Base-by-base conservation (phyloP, 2,113 vertebrate genomes). In the Cacatua alba region DNA sequence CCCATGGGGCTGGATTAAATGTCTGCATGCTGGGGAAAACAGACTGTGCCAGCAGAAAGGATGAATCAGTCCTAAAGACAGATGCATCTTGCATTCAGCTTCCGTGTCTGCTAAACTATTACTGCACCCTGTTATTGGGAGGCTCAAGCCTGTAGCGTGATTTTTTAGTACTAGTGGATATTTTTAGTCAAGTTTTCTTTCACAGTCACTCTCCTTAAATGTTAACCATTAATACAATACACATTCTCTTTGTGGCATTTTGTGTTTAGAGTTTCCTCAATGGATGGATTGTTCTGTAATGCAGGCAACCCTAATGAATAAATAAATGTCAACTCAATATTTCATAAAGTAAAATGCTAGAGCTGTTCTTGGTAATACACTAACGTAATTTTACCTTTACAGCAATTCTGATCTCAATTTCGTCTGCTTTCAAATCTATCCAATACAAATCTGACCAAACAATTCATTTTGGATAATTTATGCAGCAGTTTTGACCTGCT, bases 401-500 rank as follows among this genome's bases (percentile, higher is more conserved):
- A 67, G 31, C 62, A 94, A 80, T 85, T 90, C 41, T 88, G 49
- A 87, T 90, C 82, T 85, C 82, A 90, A 29, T 96, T 91, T 90
- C 63, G 9, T 21, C 10, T 81, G 75, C 91, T 94, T 94, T 94
- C 62, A 57, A 91, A 85, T 59, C 78, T 90, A 80, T 37, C 29
- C 39, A 85, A 37, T 89, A 82, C 62, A 91, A 92, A 94, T 76
- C 28, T 85, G 53, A 82, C 91, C 0, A n/a, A 93, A 82, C 49
- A 92, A 95, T 82, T 95, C 31, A 90, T 94, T 95, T 80, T 76
- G 75, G 92, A 92, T 94, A 90, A 90, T 90, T 93, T 93, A 91
- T 91, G n/a, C 41, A 55, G 53, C 49, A 63, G 62, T 74, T 96
- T 94, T 89, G 82, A 95, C 93, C 90, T 79, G 94, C 71, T 91